These are phyloP conservation scores for Drosophila diplacantha DNA, from an alignment of 2,888 invertebrate species.

Conservation along the genomic window DNA sequence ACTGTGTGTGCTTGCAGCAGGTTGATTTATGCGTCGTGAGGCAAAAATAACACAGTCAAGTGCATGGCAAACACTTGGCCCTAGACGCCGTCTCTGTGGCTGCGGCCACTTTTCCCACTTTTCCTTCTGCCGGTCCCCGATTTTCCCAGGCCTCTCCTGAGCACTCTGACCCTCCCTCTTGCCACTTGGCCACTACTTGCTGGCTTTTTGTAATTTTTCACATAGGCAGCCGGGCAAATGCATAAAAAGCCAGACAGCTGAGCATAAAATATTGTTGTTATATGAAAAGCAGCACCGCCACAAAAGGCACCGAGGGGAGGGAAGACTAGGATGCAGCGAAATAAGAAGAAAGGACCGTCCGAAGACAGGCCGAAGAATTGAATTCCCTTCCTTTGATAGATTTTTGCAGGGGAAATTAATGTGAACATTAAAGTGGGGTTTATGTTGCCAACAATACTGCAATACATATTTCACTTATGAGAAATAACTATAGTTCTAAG, in stretches of 20 bases:
- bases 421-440: background rate
- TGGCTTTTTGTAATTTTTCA: slow-evolving; percentile 71
- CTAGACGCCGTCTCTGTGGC: slow-evolving; percentile 45
- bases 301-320: slow-evolving; percentile 21
- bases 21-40: slow-evolving; percentile 64
- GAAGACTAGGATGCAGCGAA: slow-evolving; percentile 21
- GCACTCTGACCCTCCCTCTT: slow-evolving; percentile 13
- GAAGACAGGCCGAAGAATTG: background rate
- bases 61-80: slow-evolving; percentile 70
- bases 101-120: slow-evolving; percentile 30
- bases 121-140: slow-evolving; percentile 1
- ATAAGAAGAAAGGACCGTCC: slow-evolving; percentile 8
- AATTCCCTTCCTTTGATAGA: background rate
- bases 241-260: slow-evolving; percentile 73
- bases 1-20: slow-evolving; percentile 33
- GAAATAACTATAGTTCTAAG: too few species aligned
- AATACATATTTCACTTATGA: background rate
- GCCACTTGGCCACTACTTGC: slow-evolving; percentile 40
- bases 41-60: slow-evolving; percentile 70
- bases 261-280: slow-evolving; percentile 73
- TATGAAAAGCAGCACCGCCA: slow-evolving; percentile 64
- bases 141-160: slow-evolving; percentile 5
- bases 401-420: background rate
- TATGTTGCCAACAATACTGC: background rate
- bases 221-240: slow-evolving; percentile 70